A percentile compares a stretch with the other conserved stretches of the same genome.
phyloP scores from a whole-genome alignment of 2,888 invertebrate species.

The Pterobdella sp. region DNA sequence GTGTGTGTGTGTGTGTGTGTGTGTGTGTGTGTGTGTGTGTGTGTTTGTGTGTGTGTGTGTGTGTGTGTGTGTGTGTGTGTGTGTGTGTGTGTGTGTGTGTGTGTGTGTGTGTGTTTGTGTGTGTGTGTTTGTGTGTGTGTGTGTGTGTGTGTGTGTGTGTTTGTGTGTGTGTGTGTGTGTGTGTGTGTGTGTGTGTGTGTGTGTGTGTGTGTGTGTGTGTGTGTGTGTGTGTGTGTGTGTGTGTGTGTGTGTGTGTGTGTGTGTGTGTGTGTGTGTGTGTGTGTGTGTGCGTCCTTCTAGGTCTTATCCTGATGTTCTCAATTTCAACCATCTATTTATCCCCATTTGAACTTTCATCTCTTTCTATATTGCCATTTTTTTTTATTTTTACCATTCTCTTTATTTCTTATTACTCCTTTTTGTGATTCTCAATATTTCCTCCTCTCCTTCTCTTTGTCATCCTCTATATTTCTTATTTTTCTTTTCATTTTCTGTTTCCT shows the following conservation, averaged over 20 bases:
- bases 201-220: no score
- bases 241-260: conserved; percentile 1
- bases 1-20: conserved; percentile 12
- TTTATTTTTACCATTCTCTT: not conserved
- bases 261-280: not conserved
- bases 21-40: conserved; percentile 16
- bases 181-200: no score
- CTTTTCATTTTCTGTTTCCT: not conserved
- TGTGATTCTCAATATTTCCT: not conserved
- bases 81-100: conserved; percentile 75
- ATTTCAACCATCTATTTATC: not conserved
- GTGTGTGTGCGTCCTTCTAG: not conserved
- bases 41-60: conserved; percentile 11
- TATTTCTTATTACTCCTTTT: not conserved
- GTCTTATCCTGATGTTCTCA: no score
- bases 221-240: no score
- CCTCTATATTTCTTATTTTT: not conserved
- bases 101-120: conserved; percentile 95
- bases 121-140: no score
- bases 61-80: conserved; percentile 10
- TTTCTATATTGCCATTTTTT: not conserved
- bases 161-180: no score
- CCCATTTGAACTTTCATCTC: not conserved
- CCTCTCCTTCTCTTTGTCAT: not conserved
- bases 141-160: no score